These are phyloP conservation scores for Aethina tumida DNA, from an alignment of 1,140 invertebrate genomes.

Conservation along the genomic window DNA sequence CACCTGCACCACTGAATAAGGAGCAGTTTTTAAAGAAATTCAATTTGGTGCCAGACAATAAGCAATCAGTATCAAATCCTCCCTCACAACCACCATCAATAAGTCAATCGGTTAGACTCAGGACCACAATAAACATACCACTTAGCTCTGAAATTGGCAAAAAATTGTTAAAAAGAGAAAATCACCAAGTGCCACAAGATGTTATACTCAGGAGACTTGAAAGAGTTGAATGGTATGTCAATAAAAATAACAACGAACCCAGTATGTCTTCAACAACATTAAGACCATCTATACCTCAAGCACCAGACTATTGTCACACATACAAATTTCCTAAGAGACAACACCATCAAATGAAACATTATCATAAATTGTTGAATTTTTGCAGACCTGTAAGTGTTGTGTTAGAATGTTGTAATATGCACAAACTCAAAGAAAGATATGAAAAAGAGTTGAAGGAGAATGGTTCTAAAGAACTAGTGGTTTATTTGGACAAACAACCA, in stretches of 20 bases:
- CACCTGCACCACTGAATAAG: constrained; percentile 10
- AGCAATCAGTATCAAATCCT: constrained; percentile 1
- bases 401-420: constrained; percentile 8
- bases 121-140: constrained; percentile 14
- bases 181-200: constrained; percentile 16
- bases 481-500: too few species aligned
- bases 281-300: too few species aligned
- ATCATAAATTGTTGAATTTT: constrained; percentile 7
- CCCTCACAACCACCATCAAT: background rate
- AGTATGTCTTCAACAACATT: too few species aligned
- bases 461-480: too few species aligned
- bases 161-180: constrained; percentile 15
- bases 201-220: constrained; percentile 18
- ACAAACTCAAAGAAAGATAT: constrained; percentile 4
- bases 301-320: constrained; percentile 6
- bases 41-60: constrained; percentile 8
- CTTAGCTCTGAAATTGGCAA: constrained; percentile 24
- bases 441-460: background rate
- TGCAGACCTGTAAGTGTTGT: constrained; percentile 8
- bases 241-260: too few species aligned
- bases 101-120: constrained; percentile 12
- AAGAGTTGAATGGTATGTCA: constrained; percentile 22
- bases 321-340: constrained; percentile 24
- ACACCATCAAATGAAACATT: constrained; percentile 12
- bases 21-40: constrained; percentile 16